Percentiles rank a stretch among this genome's conserved stretches.
phyloP scores from a whole-genome alignment of 2,888 invertebrate species.

The Catocala fraxini region DNA sequence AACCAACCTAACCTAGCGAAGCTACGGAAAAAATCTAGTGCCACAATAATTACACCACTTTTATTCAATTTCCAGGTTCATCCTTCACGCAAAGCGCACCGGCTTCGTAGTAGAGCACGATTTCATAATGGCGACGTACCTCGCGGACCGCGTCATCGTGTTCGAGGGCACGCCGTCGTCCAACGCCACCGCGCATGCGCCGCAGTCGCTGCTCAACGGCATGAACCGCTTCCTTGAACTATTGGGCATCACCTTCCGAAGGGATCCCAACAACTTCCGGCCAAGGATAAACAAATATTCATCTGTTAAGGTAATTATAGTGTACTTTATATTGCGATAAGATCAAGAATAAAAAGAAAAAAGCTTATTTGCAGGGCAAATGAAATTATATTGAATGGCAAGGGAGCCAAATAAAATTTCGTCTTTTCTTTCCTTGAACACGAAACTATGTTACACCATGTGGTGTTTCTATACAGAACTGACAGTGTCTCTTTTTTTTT shows the following conservation, averaged over 20 bases:
- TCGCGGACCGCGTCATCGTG: slow-evolving; percentile 99
- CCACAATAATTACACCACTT: too few species aligned
- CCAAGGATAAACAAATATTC: slow-evolving; percentile 99
- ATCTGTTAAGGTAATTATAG: slow-evolving; percentile 93
- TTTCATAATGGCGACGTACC: slow-evolving; percentile 99
- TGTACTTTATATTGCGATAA: too few species aligned
- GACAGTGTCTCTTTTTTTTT: too few species aligned
- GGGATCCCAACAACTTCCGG: slow-evolving; percentile 99
- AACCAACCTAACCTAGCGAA: too few species aligned
- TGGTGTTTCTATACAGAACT: too few species aligned
- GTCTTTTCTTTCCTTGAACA: too few species aligned
- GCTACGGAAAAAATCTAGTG: too few species aligned
- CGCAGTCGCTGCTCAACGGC: slow-evolving; percentile 97
- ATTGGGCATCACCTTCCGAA: slow-evolving; percentile 98
- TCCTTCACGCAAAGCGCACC: slow-evolving; percentile 99
- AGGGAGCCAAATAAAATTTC: too few species aligned
- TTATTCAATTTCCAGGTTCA: slow-evolving; percentile 89
- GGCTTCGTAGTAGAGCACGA: slow-evolving; percentile 99
- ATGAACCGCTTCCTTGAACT: slow-evolving; percentile 99
- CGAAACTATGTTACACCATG: too few species aligned
- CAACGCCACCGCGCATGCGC: slow-evolving; percentile 95
- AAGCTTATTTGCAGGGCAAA: too few species aligned
- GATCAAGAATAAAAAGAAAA: too few species aligned
- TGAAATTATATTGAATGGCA: too few species aligned
- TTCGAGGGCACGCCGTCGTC: slow-evolving; percentile 98